phyloP scores from a whole-genome alignment of 2,888 invertebrate species.

The Digitonthophagus gazella region DNA sequence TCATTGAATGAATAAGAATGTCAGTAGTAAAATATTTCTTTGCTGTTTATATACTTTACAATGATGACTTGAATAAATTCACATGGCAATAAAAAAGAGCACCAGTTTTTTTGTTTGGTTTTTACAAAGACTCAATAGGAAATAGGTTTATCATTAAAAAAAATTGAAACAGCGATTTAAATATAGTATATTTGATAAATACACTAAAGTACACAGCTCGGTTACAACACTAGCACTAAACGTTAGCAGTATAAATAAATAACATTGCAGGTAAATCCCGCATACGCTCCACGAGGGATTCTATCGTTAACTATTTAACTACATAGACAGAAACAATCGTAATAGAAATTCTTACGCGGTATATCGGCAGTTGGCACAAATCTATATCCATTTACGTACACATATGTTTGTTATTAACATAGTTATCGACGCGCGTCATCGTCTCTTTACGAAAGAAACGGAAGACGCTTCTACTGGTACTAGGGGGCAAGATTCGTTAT shows the following conservation, averaged over 20 bases:
- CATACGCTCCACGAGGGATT: neutral
- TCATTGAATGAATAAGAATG: too few species aligned
- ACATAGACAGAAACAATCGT: neutral
- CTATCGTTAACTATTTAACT: neutral
- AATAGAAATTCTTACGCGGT: neutral
- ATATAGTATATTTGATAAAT: neutral
- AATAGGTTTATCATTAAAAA: too few species aligned
- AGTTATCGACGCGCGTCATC: neutral
- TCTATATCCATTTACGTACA: slow-evolving; percentile 11
- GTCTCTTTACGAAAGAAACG: slow-evolving; percentile 11
- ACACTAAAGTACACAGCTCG: neutral
- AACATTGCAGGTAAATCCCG: neutral
- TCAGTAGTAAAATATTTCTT: too few species aligned
- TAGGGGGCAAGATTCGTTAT: slow-evolving; percentile 6
- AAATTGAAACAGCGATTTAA: neutral
- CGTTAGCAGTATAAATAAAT: neutral
- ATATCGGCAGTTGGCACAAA: slow-evolving; percentile 35
- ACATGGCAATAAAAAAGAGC: too few species aligned
- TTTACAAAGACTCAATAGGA: too few species aligned
- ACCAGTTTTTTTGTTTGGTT: too few species aligned
- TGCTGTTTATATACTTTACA: too few species aligned
- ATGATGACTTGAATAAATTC: too few species aligned
- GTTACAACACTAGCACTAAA: neutral
- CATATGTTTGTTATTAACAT: neutral
- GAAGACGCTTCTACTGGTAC: neutral